Evolutionary conservation across 2,797 vertebrate species (phyloP).

Genomic region (Tiaroga cobitis): DNA sequence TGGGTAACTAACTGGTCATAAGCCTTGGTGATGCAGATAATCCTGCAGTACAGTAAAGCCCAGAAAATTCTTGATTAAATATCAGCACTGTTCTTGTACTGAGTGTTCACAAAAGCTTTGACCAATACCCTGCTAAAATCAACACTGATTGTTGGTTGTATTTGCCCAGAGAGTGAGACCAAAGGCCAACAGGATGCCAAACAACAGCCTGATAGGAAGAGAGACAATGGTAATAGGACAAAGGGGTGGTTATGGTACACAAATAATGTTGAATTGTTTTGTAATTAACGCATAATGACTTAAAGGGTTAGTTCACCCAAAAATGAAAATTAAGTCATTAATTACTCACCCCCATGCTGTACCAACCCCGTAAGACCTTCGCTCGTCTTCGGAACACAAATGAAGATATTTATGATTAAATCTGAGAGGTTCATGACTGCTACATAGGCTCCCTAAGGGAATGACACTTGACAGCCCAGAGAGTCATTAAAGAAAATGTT

Average conservation of each 20-base stretch:
- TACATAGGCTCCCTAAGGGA: no score
- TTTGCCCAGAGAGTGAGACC: slow-evolving; percentile 22
- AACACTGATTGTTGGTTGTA: slow-evolving; percentile 31
- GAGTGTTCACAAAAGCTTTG: slow-evolving; percentile 15
- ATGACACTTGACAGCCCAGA: no score
- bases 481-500: no score
- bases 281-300: not conserved
- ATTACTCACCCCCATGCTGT: no score
- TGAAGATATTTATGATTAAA: no score
- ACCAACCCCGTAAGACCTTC: no score
- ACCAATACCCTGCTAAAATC: slow-evolving; percentile 30
- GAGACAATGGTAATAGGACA: slow-evolving; percentile 14
- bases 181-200: slow-evolving; percentile 27
- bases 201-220: slow-evolving; percentile 12
- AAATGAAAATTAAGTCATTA: no score
- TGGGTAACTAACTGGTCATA: not conserved
- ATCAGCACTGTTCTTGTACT: not conserved
- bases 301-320: no score
- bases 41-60: slow-evolving; percentile 20
- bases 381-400: no score
- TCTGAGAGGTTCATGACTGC: no score
- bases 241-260: slow-evolving; percentile 6
- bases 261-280: not conserved
- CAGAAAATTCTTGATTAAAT: slow-evolving; percentile 23
- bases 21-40: not conserved